phyloP scores from a whole-genome alignment of 2,888 invertebrate species.

The Cryptophagus acutangulus region DNA sequence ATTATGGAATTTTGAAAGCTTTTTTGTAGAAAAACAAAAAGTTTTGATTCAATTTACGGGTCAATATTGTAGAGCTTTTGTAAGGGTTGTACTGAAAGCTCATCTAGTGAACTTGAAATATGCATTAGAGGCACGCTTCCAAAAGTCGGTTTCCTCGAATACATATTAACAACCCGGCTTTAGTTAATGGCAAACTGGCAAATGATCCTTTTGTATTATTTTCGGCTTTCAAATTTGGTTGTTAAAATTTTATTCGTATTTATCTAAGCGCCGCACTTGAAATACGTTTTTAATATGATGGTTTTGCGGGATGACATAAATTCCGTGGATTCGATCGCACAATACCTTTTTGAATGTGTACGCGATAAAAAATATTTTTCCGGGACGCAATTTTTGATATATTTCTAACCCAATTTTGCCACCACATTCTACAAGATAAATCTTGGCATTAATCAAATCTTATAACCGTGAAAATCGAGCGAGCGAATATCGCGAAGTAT shows the following conservation, averaged over 20 bases:
- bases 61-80: no score
- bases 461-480: constrained; percentile 11
- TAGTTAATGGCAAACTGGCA: no score
- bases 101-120: constrained; percentile 1
- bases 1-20: no score
- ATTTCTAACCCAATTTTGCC: constrained; percentile 1
- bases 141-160: not conserved
- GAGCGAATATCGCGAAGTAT: constrained; percentile 12
- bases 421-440: constrained; percentile 8
- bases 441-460: constrained; percentile 13
- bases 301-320: not conserved
- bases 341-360: not conserved
- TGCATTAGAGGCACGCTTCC: constrained; percentile 1
- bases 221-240: no score
- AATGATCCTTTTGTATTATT: no score
- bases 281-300: not conserved
- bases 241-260: no score
- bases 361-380: not conserved
- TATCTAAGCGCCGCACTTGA: not conserved
- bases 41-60: no score
- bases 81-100: not conserved
- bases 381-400: not conserved
- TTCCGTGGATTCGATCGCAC: no score
- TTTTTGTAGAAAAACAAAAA: no score
- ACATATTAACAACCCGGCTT: not conserved